These are phyloP conservation scores for Caenorhabditis imperialis DNA, from an alignment of 2,888 invertebrate species.

Conservation along the genomic window DNA sequence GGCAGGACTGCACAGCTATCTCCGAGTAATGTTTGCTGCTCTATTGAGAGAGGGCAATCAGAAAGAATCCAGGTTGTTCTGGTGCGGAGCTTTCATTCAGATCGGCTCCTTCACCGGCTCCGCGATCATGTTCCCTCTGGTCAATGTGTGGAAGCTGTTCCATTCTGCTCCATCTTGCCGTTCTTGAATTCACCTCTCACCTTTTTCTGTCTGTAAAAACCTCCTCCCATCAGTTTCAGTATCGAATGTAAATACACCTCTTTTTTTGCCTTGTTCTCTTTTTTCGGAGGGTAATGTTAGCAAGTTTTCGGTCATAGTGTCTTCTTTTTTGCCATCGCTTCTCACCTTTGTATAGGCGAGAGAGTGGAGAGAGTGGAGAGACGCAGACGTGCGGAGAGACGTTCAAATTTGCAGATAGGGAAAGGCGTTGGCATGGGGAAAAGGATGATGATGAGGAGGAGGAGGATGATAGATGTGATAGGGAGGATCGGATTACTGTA, in stretches of 20 bases:
- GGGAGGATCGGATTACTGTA: no score
- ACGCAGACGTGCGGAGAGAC: no score
- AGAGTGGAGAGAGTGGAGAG: no score
- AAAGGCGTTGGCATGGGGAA: no score
- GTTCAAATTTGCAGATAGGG: no score
- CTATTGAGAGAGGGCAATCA: conserved; percentile 69
- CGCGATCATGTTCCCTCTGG: conserved; percentile 79
- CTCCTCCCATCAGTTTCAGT: conserved; percentile 27
- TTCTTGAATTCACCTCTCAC: not conserved
- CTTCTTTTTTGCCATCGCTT: not conserved
- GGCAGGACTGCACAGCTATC: conserved; percentile 78
- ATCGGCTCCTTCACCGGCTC: conserved; percentile 80
- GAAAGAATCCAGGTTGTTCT: conserved; percentile 78
- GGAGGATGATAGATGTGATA: no score
- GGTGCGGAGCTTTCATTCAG: conserved; percentile 80
- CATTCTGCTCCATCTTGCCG: conserved; percentile 63
- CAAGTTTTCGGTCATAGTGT: conserved; percentile 37
- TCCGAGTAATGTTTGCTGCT: conserved; percentile 74
- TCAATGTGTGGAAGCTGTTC: conserved; percentile 79
- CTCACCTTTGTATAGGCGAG: not conserved
- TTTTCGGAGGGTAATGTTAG: conserved; percentile 17
- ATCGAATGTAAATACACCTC: conserved; percentile 25
- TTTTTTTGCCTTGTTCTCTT: not conserved
- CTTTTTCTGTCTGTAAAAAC: not conserved
- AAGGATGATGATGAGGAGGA: no score